phyloP scores from a whole-genome alignment of 2,797 vertebrate genomes.

The Sebastes itinus region DNA sequence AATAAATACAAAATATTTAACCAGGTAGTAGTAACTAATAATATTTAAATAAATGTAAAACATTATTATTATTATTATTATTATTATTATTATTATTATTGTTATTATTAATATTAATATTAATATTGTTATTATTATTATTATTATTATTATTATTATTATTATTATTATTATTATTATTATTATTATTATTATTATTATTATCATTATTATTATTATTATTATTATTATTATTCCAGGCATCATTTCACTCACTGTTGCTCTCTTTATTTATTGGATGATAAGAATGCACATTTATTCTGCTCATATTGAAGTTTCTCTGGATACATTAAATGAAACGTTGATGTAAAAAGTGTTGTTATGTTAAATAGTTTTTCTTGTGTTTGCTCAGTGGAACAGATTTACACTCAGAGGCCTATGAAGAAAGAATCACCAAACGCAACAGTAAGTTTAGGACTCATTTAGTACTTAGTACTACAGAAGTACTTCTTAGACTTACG shows the following conservation, averaged over 20 bases:
- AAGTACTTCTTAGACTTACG: neutral
- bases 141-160: too few relatives aligned
- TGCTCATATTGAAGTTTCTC: neutral
- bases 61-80: too few relatives aligned
- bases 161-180: too few relatives aligned
- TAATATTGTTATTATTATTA: too few relatives aligned
- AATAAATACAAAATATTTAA: neutral
- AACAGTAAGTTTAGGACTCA: slow-evolving; percentile 50
- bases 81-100: too few relatives aligned
- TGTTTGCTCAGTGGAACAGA: slow-evolving; percentile 75
- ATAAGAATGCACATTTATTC: neutral
- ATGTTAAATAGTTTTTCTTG: neutral
- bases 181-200: too few relatives aligned
- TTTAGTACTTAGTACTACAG: neutral
- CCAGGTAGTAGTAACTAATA: too few relatives aligned
- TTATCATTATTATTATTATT: too few relatives aligned
- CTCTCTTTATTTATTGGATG: neutral
- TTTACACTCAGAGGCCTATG: slow-evolving; percentile 73
- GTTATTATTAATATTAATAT: accelerated
- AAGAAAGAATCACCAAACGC: slow-evolving; percentile 55
- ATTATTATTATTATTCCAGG: neutral
- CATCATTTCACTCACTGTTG: neutral
- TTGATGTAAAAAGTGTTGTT: neutral
- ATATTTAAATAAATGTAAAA: too few relatives aligned
- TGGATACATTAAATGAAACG: neutral